phyloP scores from a whole-genome alignment of 2,797 vertebrate species.

The Zenarchopterus dispar region DNA sequence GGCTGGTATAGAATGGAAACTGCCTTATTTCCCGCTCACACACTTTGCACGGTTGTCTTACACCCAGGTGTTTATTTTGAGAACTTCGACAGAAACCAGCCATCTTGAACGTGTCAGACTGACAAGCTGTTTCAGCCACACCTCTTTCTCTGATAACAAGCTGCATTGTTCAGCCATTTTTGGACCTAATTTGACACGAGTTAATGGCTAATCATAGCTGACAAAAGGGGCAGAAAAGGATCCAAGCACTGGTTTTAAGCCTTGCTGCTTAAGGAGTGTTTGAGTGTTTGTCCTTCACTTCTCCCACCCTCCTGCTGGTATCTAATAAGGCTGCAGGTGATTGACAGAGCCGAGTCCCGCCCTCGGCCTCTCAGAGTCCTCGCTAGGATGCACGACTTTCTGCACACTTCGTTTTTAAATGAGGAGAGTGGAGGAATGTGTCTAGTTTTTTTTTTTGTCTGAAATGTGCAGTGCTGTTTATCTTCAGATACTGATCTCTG shows the following conservation, averaged over 20 bases:
- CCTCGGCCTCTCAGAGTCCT: slow-evolving; percentile 28
- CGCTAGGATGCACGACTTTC: slow-evolving; percentile 28
- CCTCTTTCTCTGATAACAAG: slow-evolving; percentile 30
- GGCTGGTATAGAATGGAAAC: slow-evolving; percentile 10
- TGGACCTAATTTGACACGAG: slow-evolving; percentile 28
- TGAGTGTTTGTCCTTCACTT: neutral
- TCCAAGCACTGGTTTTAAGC: slow-evolving; percentile 5
- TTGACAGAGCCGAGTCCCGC: slow-evolving; percentile 22
- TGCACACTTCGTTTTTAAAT: slow-evolving; percentile 29
- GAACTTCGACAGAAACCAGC: slow-evolving; percentile 49
- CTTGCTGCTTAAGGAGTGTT: slow-evolving; percentile 10
- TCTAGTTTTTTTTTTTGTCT: neutral
- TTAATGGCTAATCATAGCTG: neutral
- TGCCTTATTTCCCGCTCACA: slow-evolving; percentile 19
- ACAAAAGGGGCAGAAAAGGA: slow-evolving; percentile 14
- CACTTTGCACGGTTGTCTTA: slow-evolving; percentile 26
- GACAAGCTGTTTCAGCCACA: slow-evolving; percentile 43
- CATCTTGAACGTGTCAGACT: slow-evolving; percentile 62
- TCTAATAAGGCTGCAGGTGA: slow-evolving; percentile 26
- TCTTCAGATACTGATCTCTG: slow-evolving; percentile 8
- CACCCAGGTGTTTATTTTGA: slow-evolving; percentile 33
- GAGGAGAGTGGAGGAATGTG: neutral
- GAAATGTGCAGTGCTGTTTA: slow-evolving; percentile 10
- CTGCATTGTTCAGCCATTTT: slow-evolving; percentile 23
- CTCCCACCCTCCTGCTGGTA: slow-evolving; percentile 30